phyloP scores from a whole-genome alignment of 1,140 invertebrate genomes.

The Drosophila watanabei region DNA sequence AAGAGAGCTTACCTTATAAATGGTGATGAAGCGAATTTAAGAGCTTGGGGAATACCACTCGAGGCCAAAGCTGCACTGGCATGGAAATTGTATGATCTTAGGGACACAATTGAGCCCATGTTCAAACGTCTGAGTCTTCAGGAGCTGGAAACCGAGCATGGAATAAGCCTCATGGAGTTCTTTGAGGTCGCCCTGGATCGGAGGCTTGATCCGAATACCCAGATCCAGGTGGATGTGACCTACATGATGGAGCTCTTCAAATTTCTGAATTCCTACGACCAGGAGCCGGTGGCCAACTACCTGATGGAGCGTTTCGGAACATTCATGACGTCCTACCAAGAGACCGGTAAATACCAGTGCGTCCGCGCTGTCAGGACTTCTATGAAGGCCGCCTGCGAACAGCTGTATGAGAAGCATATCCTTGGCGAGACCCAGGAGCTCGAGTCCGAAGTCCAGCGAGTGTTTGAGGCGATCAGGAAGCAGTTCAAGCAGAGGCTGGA shows the following conservation, averaged over 20 bases:
- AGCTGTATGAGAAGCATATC: neutral
- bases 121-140: neutral
- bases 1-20: no score
- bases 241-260: neutral
- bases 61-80: neutral
- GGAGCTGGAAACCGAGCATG: neutral
- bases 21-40: neutral
- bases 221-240: neutral
- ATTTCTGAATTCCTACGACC: neutral
- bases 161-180: neutral
- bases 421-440: neutral
- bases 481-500: neutral
- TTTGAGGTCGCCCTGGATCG: neutral
- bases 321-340: neutral
- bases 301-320: neutral
- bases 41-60: neutral
- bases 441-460: neutral
- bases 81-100: fast-evolving
- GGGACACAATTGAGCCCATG: neutral
- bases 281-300: neutral
- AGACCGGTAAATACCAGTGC: neutral
- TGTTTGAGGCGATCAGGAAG: neutral
- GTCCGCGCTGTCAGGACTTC: neutral
- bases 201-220: neutral
- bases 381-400: neutral